Evolutionary conservation across 2,888 invertebrate species (phyloP).

Genomic region (Acanthosepion pharaonis): DNA sequence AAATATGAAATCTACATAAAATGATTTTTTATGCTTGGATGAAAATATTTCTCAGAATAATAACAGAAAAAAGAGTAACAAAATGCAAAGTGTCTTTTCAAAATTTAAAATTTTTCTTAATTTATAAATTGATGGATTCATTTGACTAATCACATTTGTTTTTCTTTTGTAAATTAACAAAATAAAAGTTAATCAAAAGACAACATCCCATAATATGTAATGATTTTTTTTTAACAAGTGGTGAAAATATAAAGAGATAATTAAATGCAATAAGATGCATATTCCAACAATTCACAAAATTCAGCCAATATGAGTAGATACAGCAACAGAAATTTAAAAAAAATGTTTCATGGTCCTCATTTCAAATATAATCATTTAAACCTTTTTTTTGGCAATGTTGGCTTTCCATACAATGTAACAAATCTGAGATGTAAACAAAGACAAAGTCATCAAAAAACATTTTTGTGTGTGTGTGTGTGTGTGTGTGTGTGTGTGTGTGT

Average conservation of each 20-base stretch:
- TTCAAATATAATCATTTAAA: background rate
- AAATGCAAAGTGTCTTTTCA: background rate
- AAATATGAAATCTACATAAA: background rate
- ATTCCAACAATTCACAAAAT: background rate
- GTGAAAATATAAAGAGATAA: background rate
- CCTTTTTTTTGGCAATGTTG: background rate
- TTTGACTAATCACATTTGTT: background rate
- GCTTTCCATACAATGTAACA: background rate
- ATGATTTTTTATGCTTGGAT: background rate
- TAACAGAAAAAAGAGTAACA: background rate
- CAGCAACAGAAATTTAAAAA: background rate
- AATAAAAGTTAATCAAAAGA: background rate
- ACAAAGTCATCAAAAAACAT: background rate
- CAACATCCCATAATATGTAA: background rate
- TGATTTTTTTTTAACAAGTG: background rate
- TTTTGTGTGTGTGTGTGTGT: background rate
- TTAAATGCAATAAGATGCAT: background rate
- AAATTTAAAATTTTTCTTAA: background rate
- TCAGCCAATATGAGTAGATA: background rate
- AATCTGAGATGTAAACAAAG: background rate
- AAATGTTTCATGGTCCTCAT: background rate
- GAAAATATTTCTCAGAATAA: background rate
- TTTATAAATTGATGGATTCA: background rate
- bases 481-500: background rate
- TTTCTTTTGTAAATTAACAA: background rate